phyloP scores from a whole-genome alignment of 2,113 vertebrate genomes.

The Myotis davidii region DNA sequence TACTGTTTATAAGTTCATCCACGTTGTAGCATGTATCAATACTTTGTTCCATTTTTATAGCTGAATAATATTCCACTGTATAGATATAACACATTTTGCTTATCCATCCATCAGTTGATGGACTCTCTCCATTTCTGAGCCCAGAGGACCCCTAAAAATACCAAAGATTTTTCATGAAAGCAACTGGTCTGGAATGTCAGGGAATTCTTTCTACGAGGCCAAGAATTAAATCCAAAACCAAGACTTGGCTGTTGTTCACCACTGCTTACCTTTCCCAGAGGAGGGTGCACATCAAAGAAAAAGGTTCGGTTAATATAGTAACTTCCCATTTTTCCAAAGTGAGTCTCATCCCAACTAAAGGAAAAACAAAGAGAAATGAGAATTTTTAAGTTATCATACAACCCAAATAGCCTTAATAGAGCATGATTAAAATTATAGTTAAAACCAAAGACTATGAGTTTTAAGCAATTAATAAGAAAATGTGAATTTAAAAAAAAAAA shows the following conservation, averaged over 20 bases:
- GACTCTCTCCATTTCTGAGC: not conserved
- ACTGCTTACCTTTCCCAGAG: slow-evolving; percentile 94
- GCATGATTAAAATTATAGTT: slow-evolving; percentile 8
- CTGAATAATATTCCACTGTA: not conserved
- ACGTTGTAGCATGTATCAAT: not conserved
- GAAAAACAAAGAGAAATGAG: slow-evolving; percentile 47
- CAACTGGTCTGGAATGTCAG: not conserved
- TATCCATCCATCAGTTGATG: not conserved
- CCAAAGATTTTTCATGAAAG: not conserved
- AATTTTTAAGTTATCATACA: slow-evolving; percentile 27
- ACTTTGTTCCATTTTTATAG: not conserved
- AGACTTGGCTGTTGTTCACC: not conserved
- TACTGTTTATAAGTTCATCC: not conserved
- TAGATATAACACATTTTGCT: not conserved
- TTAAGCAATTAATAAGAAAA: slow-evolving; percentile 43
- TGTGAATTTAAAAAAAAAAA: not conserved
- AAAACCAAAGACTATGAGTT: slow-evolving; percentile 35
- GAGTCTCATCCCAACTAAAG: slow-evolving; percentile 98
- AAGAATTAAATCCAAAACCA: not conserved
- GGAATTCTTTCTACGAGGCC: not conserved
- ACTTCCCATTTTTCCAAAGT: slow-evolving; percentile 99
- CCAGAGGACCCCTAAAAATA: slow-evolving; percentile 26
- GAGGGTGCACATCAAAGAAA: slow-evolving; percentile 99
- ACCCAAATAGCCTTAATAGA: slow-evolving; percentile 36
- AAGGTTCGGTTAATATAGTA: slow-evolving; percentile 99